Conservation (phyloP, 2,797 vertebrate genomes). For the Heliangelus exortis region DNA sequence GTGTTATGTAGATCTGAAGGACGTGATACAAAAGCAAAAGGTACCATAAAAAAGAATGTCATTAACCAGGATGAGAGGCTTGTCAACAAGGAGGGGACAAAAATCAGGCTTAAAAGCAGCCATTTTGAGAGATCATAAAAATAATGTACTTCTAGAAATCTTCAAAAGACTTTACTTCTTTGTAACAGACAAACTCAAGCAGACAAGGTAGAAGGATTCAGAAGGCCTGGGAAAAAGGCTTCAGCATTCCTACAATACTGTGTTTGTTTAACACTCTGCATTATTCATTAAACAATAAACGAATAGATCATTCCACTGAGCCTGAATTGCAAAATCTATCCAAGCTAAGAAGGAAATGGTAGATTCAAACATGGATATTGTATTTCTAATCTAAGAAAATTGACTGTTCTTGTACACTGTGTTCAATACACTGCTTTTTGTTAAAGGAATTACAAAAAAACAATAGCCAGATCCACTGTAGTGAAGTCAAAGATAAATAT, state of each 20-base stretch:
- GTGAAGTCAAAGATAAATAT: neutral
- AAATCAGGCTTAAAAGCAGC: neutral
- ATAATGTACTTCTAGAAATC: neutral
- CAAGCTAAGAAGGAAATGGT: neutral
- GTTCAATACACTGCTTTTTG: neutral
- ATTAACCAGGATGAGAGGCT: constrained; percentile 26
- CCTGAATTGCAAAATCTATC: constrained; percentile 34
- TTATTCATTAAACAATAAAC: constrained; percentile 61
- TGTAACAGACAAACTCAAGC: neutral
- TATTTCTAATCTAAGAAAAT: neutral
- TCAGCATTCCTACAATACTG: neutral
- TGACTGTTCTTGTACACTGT: neutral
- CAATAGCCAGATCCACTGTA: neutral
- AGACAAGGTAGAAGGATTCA: neutral
- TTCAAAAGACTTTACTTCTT: neutral
- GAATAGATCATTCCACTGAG: constrained; percentile 31
- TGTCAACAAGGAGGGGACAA: neutral
- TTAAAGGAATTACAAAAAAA: neutral
- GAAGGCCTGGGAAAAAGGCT: neutral
- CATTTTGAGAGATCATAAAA: neutral
- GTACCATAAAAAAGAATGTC: neutral
- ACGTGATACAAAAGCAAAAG: neutral
- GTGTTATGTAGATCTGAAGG: neutral
- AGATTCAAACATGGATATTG: neutral
- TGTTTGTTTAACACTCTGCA: neutral